Evolutionary conservation across 2,888 invertebrate species (phyloP).

Genomic region (Drosophila histrio): DNA sequence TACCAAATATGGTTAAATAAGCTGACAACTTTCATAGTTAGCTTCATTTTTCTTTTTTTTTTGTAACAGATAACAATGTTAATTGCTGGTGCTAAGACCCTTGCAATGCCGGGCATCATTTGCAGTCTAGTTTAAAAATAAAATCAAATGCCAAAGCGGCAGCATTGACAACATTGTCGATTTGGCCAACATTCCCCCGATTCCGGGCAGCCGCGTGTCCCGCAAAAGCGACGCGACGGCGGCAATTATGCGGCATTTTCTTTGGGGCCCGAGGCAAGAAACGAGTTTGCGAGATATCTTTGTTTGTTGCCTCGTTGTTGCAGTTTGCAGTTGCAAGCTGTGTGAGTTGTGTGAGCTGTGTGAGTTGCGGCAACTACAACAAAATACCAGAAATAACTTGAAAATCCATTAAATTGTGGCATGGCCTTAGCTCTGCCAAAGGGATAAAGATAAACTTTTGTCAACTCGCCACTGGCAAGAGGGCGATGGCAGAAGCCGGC

Average conservation of each 20-base stretch:
- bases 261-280: conserved; percentile 61
- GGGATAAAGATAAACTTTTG: conserved; percentile 74
- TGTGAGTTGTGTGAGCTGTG: conserved; percentile 1
- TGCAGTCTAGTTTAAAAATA: conserved; percentile 73
- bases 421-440: conserved; percentile 28
- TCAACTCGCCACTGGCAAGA: conserved; percentile 34
- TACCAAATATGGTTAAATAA: conserved; percentile 6
- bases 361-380: conserved; percentile 65
- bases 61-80: conserved; percentile 22
- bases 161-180: conserved; percentile 77
- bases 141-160: conserved; percentile 74
- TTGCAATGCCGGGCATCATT: conserved; percentile 53
- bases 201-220: not conserved
- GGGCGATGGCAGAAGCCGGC: not conserved
- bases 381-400: conserved; percentile 78
- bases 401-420: conserved; percentile 75
- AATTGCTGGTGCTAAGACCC: conserved; percentile 37
- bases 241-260: conserved; percentile 79
- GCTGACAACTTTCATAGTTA: conserved; percentile 15
- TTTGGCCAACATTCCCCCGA: conserved; percentile 54
- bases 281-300: conserved; percentile 74
- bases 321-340: conserved; percentile 19
- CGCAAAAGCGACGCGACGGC: conserved; percentile 19
- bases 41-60: not conserved
- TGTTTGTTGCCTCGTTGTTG: conserved; percentile 52